These are phyloP conservation scores for Hydropsyche betteni DNA, from an alignment of 2,888 invertebrate species.

Conservation along the genomic window DNA sequence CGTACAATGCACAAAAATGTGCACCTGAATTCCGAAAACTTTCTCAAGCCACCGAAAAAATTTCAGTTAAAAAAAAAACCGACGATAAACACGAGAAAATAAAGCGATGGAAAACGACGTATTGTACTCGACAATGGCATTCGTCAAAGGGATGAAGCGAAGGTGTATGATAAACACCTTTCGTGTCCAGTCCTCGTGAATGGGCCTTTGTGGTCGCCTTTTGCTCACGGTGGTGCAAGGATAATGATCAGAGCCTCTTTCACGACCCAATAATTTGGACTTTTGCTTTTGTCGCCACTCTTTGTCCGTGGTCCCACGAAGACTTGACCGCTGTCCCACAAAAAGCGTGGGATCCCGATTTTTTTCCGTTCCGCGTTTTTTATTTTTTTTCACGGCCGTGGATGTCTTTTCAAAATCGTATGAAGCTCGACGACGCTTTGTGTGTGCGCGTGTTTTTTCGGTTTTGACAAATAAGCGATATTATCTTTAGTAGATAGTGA, in stretches of 20 bases:
- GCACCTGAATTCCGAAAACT: no score
- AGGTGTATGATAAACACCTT: conserved; percentile 31
- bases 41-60: no score
- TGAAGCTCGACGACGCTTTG: no score
- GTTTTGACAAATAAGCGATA: no score
- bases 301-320: background rate
- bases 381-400: no score
- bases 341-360: conserved; percentile 20
- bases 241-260: conserved; percentile 49
- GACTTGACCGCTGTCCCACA: conserved; percentile 35
- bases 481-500: no score
- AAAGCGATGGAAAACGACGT: background rate
- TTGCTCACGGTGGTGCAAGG: conserved; percentile 42
- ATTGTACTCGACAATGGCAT: background rate
- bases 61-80: no score
- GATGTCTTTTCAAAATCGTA: no score
- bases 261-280: conserved; percentile 49
- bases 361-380: background rate
- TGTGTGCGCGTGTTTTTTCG: no score
- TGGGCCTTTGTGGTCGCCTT: conserved; percentile 28
- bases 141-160: conserved; percentile 31
- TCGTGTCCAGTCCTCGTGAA: conserved; percentile 26
- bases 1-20: no score
- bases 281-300: conserved; percentile 34
- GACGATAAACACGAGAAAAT: background rate